A percentile compares a stretch with the other conserved stretches of the same genome.
These are phyloP conservation scores for Salmo trutta DNA, from an alignment of 2,797 vertebrate genomes.

Conservation along the genomic window DNA sequence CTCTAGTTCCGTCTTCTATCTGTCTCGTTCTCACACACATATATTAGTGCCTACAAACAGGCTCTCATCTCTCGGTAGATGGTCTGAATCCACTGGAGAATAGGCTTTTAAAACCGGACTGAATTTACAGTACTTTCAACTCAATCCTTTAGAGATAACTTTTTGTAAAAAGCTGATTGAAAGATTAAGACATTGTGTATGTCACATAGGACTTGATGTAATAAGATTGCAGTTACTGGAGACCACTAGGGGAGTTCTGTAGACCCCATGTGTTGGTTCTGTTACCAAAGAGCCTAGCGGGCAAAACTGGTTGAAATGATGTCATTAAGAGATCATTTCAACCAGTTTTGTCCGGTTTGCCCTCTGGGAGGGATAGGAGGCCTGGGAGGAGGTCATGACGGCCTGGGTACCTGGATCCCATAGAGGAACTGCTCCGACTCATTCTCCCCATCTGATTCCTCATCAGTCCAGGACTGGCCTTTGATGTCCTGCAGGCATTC, in stretches of 20 bases:
- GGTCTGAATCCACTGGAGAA: slow-evolving; percentile 19
- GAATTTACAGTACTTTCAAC: slow-evolving; percentile 63
- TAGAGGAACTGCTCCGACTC: slow-evolving; percentile 97
- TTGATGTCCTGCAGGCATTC: slow-evolving; percentile 87
- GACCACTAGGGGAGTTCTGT: neutral
- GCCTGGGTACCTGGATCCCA: slow-evolving; percentile 87
- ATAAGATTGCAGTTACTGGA: slow-evolving; percentile 28
- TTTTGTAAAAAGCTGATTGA: slow-evolving; percentile 44
- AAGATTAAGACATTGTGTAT: slow-evolving; percentile 49
- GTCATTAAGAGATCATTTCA: neutral
- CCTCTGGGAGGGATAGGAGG: neutral
- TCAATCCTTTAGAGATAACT: slow-evolving; percentile 51
- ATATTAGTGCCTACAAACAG: neutral
- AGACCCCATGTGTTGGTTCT: neutral
- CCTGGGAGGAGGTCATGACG: neutral
- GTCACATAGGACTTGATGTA: slow-evolving; percentile 9
- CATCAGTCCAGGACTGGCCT: slow-evolving; percentile 96
- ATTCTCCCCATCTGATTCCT: slow-evolving; percentile 98
- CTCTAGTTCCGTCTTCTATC: neutral
- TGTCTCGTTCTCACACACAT: neutral
- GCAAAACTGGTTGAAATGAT: neutral
- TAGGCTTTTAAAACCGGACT: slow-evolving; percentile 29
- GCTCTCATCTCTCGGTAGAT: slow-evolving; percentile 28
- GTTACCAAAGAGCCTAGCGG: neutral
- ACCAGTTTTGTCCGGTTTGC: neutral